phyloP scores from a whole-genome alignment of 2,113 vertebrate genomes.

The Tympanuchus pallidicinctus region DNA sequence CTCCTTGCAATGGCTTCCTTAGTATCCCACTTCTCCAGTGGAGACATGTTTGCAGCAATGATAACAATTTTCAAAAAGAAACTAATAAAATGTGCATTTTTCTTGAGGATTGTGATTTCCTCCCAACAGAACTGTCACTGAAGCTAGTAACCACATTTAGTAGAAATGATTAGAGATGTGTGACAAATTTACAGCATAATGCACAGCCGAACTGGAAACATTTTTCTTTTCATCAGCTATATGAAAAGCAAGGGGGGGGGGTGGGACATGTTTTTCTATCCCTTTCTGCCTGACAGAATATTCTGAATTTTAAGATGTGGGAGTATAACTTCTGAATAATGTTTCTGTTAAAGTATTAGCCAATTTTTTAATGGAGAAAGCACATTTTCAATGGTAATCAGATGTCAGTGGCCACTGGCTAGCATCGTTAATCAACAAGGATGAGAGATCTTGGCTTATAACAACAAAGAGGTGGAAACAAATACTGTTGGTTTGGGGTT shows the following conservation, averaged over 20 bases:
- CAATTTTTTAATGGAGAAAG: background rate
- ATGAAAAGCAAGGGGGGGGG: background rate
- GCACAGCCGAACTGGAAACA: slow-evolving; percentile 29
- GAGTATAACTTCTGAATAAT: background rate
- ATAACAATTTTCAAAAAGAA: slow-evolving; percentile 36
- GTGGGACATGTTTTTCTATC: background rate
- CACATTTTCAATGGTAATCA: background rate
- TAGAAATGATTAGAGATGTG: slow-evolving; percentile 62
- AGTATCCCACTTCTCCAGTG: background rate
- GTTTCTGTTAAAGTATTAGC: slow-evolving; percentile 20
- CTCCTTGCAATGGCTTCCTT: background rate
- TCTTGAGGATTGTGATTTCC: slow-evolving; percentile 47
- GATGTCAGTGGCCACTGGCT: background rate
- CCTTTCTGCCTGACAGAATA: slow-evolving; percentile 1
- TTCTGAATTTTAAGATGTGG: slow-evolving; percentile 6
- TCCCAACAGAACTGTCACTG: slow-evolving; percentile 47
- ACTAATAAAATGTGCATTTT: slow-evolving; percentile 24
- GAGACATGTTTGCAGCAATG: background rate
- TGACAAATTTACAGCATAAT: slow-evolving; percentile 56
- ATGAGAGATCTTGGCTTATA: background rate
- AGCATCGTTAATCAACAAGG: background rate
- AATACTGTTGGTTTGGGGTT: background rate
- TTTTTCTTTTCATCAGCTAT: slow-evolving; percentile 62
- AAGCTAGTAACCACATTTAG: slow-evolving; percentile 27
- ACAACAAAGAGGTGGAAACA: background rate